These are phyloP conservation scores for Stenodema calcarata DNA, from an alignment of 2,888 invertebrate species.

Conservation along the genomic window DNA sequence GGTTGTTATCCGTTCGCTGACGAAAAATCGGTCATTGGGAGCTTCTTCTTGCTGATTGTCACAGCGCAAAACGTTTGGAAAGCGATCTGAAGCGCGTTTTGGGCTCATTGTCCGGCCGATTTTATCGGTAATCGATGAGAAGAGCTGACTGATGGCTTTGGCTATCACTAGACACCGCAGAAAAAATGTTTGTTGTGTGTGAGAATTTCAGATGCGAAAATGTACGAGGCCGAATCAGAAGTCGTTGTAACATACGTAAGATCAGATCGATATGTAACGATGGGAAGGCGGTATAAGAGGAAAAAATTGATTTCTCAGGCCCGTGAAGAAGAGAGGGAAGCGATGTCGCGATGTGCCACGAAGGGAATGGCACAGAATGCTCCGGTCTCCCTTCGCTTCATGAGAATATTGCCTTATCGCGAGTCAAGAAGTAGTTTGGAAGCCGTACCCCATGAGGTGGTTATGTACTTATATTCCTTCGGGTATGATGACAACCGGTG, in stretches of 20 bases:
- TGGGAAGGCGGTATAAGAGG: background rate
- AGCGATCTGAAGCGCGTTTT: too few relatives aligned
- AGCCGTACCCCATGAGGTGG: background rate
- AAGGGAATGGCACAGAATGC: background rate
- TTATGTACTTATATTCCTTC: slow-evolving; percentile 3
- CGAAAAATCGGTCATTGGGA: too few relatives aligned
- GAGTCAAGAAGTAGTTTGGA: background rate
- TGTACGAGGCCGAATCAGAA: background rate
- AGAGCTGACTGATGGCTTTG: too few relatives aligned
- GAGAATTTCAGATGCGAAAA: background rate
- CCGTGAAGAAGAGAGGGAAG: background rate
- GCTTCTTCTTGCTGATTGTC: too few relatives aligned
- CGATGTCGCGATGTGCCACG: background rate
- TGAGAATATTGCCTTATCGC: slow-evolving; percentile 13
- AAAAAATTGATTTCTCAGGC: background rate
- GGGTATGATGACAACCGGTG: background rate
- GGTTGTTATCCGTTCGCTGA: too few relatives aligned
- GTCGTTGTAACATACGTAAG: background rate
- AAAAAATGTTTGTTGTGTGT: too few relatives aligned
- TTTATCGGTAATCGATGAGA: too few relatives aligned
- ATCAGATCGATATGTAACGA: background rate
- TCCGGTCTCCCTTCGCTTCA: background rate
- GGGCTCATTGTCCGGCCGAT: too few relatives aligned
- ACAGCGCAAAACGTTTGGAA: too few relatives aligned
- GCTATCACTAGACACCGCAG: too few relatives aligned